Evolutionary conservation across 1,140 invertebrate genomes (phyloP), one percentile per base, ranked within the genome.

Genomic region (Tribolium madens): DNA sequence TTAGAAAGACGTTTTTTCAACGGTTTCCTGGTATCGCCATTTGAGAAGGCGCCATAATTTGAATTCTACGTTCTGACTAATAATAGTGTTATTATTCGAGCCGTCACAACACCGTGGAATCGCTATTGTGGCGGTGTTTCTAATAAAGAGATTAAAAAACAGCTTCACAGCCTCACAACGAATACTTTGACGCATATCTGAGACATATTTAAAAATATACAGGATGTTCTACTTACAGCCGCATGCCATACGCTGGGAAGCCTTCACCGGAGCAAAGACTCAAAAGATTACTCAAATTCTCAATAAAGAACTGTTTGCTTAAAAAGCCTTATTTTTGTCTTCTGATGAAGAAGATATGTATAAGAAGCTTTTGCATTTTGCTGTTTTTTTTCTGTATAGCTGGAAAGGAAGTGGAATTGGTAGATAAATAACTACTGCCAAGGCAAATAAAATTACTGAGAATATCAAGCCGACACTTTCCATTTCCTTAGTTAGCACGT

Each of bases 61-160:
- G 15, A 18, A 57, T 26, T 57, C 14, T 17, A 53, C 50, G 17
- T 57, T 57, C 13, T 57, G 18, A n/a, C 17, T 57, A 18, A 57
- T 57, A 57, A 57, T 57, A 26, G 52, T 57, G 52, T 57, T 57
- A 21, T 57, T 57, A 57, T 57, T n/a, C 52, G 18, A 21, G 52
- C 52, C 52, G 52, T 57, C 52, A 64, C 57, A 33, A 31, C 21
- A 64, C 9, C 57, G 26, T 33, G 57, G 26, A 64, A 33, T 64
- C 57, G 57, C 57, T 64, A 33, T 64, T 33, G 26, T 64, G 57
- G 57, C 57, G 57, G 57, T 4, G 10, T 15, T 64, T 64, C 14
- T 64, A 57, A 57, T 57, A 57, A 57, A 57, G 52, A 57, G 21
- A 57, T 57, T 57, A 57, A 57, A 57, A 57, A 57, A 14, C 10